Base-by-base conservation (phyloP, 2,888 invertebrate genomes). In the Dryobota labecula region DNA sequence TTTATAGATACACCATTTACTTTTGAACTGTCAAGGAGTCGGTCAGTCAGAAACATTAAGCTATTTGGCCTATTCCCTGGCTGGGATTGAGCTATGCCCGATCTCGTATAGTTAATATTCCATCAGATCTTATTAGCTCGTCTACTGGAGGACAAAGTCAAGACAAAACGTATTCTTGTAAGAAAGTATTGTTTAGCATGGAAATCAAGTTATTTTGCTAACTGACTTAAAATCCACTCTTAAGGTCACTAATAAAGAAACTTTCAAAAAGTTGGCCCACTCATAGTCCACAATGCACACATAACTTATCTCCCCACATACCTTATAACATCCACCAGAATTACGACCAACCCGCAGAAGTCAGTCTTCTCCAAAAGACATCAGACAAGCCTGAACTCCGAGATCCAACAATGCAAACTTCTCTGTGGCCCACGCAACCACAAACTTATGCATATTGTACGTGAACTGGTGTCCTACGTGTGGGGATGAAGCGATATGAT, bases 391-490 rank as follows among this genome's bases (percentile, higher is more conserved):
- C 38, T 61, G 65, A 64, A 76, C 63, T 69, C 27, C 30, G 30
- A 66, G 27, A 75, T 45, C 33, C 43, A 0, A 74, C 65, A 80
- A 76, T 61, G 66, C 63, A 71, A 78, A 80, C 66, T 80, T 74
- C 45, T 5, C n/a, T 57, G 45, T 15, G 54, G 38, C 30, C 24
- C 45, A 78, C 58, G 60, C 70, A 54, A 56, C 57, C 66, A 15
- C 41, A n/a, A 80, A 64, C 76, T 64, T 67, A 60, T 62, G 53
- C 74, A 60, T 61, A 76, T 43, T 41, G 38, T 20, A 30, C 49
- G 24, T 27, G 54, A 33, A 13, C 65, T 30, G 3, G 58, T 45
- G 60, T 20, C 61, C 56, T 24, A 61, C 6, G 33, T 20, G 45
- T 8, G n/a, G 20, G 2, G 13, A 33, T 33, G 6, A 38, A 20